These are phyloP conservation scores for Troides helena DNA, from an alignment of 2,888 invertebrate genomes.

Conservation along the genomic window DNA sequence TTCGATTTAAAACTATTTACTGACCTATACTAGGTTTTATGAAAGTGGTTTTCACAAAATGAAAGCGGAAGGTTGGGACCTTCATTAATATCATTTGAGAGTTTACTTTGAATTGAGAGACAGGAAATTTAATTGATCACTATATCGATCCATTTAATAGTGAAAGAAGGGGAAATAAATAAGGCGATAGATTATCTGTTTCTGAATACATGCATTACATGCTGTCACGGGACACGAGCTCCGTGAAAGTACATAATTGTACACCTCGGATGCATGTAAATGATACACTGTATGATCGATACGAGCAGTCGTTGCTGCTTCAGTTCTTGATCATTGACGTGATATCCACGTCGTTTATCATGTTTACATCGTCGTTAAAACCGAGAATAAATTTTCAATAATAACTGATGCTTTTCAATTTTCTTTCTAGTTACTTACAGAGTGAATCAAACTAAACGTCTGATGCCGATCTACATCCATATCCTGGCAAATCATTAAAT, in stretches of 20 bases:
- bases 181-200: conserved; percentile 16
- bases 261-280: conserved; percentile 14
- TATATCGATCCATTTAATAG: conserved; percentile 6
- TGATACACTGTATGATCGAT: conserved; percentile 20
- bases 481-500: too few species aligned
- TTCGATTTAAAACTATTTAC: neutral
- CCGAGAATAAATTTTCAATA: neutral
- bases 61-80: neutral
- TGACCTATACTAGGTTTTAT: neutral
- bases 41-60: neutral
- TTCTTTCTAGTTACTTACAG: too few species aligned
- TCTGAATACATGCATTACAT: conserved; percentile 6
- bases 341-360: conserved; percentile 11
- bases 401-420: neutral
- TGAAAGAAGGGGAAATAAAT: conserved; percentile 24
- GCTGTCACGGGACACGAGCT: conserved; percentile 20
- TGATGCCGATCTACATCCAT: too few species aligned
- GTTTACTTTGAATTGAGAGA: neutral
- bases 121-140: conserved; percentile 10
- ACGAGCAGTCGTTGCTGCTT: conserved; percentile 6
- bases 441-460: too few species aligned
- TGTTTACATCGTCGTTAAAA: neutral
- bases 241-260: conserved; percentile 27
- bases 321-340: conserved; percentile 8
- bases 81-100: neutral